phyloP scores from a whole-genome alignment of 2,888 invertebrate species.

The Hoplodrina blanda region DNA sequence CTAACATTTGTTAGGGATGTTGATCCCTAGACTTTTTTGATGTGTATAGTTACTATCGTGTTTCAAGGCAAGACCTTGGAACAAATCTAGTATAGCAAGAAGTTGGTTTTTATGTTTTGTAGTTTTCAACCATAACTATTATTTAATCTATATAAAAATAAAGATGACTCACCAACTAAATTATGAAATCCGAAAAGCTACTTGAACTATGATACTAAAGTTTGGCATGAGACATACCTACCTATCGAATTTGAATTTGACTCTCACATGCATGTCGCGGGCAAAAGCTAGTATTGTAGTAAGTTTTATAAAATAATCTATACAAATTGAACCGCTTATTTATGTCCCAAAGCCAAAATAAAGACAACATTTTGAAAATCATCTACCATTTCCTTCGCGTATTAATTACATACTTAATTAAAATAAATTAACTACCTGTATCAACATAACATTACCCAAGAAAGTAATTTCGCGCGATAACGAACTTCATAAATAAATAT shows the following conservation, averaged over 20 bases:
- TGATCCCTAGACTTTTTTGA: no score
- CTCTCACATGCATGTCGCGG: background rate
- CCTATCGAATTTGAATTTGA: background rate
- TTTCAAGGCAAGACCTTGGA: slow-evolving; percentile 47
- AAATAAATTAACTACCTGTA: slow-evolving; percentile 23
- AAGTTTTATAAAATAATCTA: background rate
- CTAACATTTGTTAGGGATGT: no score
- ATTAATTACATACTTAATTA: slow-evolving; percentile 6
- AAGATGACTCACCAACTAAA: background rate
- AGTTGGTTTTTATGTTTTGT: background rate
- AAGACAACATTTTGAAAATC: slow-evolving; percentile 4
- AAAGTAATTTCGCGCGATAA: slow-evolving; percentile 19
- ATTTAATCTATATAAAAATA: background rate
- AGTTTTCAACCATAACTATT: background rate
- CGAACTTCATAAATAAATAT: slow-evolving; percentile 30
- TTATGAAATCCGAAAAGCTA: background rate
- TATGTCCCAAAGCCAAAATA: background rate
- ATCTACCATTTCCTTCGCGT: slow-evolving; percentile 11
- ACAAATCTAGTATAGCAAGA: slow-evolving; percentile 26
- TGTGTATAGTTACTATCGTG: slow-evolving; percentile 26
- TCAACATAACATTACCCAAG: slow-evolving; percentile 8
- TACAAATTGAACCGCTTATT: background rate
- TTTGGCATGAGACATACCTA: background rate
- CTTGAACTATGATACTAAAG: background rate
- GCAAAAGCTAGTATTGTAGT: no score